Evolutionary conservation across 2,797 vertebrate genomes (phyloP).

Genomic region (Syndactyla subalaris): DNA sequence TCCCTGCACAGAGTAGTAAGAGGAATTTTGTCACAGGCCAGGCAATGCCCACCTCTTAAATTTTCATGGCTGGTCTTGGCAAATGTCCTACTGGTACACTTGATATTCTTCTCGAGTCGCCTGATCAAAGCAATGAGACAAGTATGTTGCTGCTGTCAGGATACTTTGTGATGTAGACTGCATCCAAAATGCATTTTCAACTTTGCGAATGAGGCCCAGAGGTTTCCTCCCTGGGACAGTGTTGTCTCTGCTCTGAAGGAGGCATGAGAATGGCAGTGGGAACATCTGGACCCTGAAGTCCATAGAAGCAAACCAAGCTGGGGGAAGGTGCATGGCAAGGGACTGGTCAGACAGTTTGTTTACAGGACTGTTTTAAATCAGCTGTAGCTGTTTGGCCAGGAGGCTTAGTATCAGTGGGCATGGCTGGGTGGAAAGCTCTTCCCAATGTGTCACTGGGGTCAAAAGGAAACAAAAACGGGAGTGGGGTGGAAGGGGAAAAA

Average conservation of each 20-base stretch:
- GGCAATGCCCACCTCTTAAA: background rate
- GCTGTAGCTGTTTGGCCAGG: background rate
- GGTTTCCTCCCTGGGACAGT: background rate
- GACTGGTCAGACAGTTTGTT: accelerated
- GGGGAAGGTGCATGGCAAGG: background rate
- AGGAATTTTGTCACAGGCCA: background rate
- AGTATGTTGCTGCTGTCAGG: background rate
- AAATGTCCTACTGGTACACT: background rate
- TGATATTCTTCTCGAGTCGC: background rate
- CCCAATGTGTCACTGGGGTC: background rate
- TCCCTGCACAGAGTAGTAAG: background rate
- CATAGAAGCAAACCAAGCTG: background rate
- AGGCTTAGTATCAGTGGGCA: background rate
- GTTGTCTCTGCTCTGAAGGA: background rate
- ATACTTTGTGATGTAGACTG: background rate
- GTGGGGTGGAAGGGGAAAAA: background rate
- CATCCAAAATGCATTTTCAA: background rate
- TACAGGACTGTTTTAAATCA: background rate
- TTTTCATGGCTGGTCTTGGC: background rate
- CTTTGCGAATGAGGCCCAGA: background rate
- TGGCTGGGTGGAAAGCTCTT: constrained; percentile 17
- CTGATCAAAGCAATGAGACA: background rate
- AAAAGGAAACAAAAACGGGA: constrained; percentile 47
- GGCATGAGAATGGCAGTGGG: accelerated
- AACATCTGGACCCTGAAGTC: background rate